Evolutionary conservation across 2,888 invertebrate species (phyloP), one percentile per base, ranked within the genome.

Genomic region (Lasioglossum morio): DNA sequence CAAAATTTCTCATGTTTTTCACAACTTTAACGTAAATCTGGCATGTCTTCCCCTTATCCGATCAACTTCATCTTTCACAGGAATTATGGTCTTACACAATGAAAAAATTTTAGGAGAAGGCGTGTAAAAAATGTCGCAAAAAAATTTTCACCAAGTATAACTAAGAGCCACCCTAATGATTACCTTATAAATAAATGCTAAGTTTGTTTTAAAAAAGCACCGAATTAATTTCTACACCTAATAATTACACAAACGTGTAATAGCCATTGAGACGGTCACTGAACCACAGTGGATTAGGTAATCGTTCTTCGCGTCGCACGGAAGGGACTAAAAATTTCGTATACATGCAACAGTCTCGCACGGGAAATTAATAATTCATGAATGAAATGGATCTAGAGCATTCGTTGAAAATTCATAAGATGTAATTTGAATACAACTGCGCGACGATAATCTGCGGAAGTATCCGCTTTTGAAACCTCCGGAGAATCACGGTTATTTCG

Each of bases 311-410:
- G 7, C 34, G 34, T 34, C 23, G 34, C 10, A 23, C 8, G 34
- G 10, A 34, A 66, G 1, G 66, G 66, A 34, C 19, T 66, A 34
- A 66, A 43, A 63, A 34, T 34, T 66, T 34, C 34, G 14, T 19
- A 12, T 27, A 27, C 70, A 14, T 3, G n/a, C 23, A 57, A 43
- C 30, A 46, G n/a, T 30, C 34, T 77, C 60, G n/a, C 23, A 2
- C 40, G 3, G 34, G 23, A 57, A 76, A 57, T 46, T 43, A 57
- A 48, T 81, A 76, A 76, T 76, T 76, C 46, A 23, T 74, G 74
- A 12, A 37, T 46, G 43, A 72, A 76, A 60, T 30, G 27, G n/a
- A 74, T 43, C 3, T 23, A 43, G 53, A 74, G 30, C 27, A 34
- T 37, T n/a, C 16, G 23, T 63, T 82, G 60, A 63, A 60, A 75